phyloP scores from a whole-genome alignment of 2,113 vertebrate genomes.

The Ictalurus furcatus region DNA sequence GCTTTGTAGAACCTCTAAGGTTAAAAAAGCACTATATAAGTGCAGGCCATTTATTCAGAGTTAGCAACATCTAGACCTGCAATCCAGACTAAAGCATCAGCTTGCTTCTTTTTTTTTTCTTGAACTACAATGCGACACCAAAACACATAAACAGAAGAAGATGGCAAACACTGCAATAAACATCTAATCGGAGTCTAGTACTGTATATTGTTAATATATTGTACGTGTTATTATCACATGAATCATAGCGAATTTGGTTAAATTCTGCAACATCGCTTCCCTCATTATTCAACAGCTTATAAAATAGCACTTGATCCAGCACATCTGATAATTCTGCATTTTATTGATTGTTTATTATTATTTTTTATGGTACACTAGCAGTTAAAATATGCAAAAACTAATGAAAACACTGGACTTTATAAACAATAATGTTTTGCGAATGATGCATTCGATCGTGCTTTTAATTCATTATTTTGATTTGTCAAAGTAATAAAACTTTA shows the following conservation, averaged over 20 bases:
- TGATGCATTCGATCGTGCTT: not conserved
- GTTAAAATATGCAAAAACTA: not conserved
- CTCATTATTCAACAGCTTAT: not conserved
- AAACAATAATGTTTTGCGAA: not conserved
- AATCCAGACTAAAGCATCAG: not conserved
- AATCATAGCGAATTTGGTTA: not conserved
- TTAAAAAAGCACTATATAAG: too few species aligned
- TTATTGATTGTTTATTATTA: not conserved
- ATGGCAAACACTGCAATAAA: not conserved
- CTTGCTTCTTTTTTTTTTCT: not conserved
- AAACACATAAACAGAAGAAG: not conserved
- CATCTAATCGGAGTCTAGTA: not conserved
- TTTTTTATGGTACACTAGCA: not conserved
- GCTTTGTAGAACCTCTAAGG: too few species aligned
- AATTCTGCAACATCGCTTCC: not conserved
- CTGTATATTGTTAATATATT: too few species aligned
- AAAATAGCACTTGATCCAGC: not conserved
- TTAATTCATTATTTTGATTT: not conserved
- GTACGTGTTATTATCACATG: too few species aligned
- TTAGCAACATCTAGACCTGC: not conserved
- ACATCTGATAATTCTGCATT: not conserved
- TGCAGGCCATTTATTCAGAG: not conserved
- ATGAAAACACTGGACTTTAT: not conserved
- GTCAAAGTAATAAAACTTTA: not conserved
- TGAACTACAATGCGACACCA: not conserved